These are phyloP conservation scores for Hemicordylus capensis DNA, from an alignment of 2,113 vertebrate genomes.

Conservation along the genomic window DNA sequence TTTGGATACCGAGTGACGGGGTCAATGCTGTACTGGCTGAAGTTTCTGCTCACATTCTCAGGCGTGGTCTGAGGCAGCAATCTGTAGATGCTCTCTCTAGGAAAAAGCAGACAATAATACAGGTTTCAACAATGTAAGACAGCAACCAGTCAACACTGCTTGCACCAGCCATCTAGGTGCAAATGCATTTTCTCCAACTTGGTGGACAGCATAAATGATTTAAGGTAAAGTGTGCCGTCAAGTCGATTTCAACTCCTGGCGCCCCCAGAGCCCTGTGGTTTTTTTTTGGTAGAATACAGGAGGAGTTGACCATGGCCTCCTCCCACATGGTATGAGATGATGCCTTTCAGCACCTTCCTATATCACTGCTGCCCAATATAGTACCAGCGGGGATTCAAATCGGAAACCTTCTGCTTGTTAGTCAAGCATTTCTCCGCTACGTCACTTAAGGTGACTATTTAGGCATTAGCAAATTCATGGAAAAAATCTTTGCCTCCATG, in stretches of 20 bases:
- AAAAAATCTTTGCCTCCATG: neutral
- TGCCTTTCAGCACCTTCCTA: too few relatives aligned
- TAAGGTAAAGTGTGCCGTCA: too few relatives aligned
- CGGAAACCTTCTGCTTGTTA: too few relatives aligned
- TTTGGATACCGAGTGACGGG: slow-evolving; percentile 96
- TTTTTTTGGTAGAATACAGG: too few relatives aligned
- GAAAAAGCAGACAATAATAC: neutral
- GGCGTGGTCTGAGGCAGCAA: slow-evolving; percentile 96
- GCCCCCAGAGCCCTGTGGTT: too few relatives aligned
- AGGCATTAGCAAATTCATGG: neutral
- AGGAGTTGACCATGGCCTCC: too few relatives aligned
- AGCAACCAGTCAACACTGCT: neutral
- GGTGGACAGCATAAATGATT: neutral
- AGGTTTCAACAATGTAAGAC: neutral
- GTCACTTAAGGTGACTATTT: too few relatives aligned
- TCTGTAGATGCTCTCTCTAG: slow-evolving; percentile 95
- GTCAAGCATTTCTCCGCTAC: too few relatives aligned
- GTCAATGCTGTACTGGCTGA: slow-evolving; percentile 94
- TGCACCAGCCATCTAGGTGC: neutral
- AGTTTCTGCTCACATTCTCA: slow-evolving; percentile 98
- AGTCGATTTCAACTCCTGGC: too few relatives aligned
- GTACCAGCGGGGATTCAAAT: too few relatives aligned
- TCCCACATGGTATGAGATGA: too few relatives aligned
- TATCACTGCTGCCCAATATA: too few relatives aligned
- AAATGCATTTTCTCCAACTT: neutral